phyloP scores from a whole-genome alignment of 2,113 vertebrate genomes.

The Apteryx mantelli region DNA sequence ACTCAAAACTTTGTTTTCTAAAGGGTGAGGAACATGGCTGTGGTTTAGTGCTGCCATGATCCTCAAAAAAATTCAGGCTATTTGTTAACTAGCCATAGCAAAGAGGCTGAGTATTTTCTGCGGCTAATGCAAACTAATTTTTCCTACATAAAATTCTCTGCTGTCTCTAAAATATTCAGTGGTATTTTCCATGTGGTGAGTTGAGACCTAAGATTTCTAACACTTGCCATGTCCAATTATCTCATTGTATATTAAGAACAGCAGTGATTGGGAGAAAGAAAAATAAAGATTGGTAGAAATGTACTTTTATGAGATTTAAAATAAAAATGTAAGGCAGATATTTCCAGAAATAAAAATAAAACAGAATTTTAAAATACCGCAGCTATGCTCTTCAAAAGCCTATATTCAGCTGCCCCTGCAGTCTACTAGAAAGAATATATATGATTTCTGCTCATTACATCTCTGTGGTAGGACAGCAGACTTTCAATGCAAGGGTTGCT shows the following conservation, averaged over 20 bases:
- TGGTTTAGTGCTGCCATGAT: fast-evolving
- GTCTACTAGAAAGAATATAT: background rate
- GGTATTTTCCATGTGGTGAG: background rate
- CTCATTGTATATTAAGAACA: background rate
- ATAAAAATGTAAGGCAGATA: constrained; percentile 8
- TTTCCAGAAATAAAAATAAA: constrained; percentile 36
- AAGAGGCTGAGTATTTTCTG: background rate
- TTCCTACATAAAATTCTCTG: background rate
- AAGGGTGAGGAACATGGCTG: background rate
- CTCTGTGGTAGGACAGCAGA: background rate
- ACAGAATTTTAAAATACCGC: constrained; percentile 3
- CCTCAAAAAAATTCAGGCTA: background rate
- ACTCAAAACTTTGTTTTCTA: background rate
- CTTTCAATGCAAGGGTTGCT: background rate
- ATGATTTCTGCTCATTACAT: background rate
- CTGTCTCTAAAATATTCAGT: background rate
- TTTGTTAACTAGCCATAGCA: background rate
- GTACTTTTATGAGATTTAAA: constrained; percentile 16
- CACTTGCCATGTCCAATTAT: background rate
- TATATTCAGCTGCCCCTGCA: background rate
- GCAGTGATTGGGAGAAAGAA: background rate
- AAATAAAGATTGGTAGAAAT: background rate
- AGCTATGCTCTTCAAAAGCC: background rate
- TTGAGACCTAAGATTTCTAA: background rate
- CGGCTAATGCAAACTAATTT: background rate